Percentiles rank a stretch among this genome's conserved stretches.
phyloP scores from a whole-genome alignment of 2,888 invertebrate species.

The Melipona beecheii region DNA sequence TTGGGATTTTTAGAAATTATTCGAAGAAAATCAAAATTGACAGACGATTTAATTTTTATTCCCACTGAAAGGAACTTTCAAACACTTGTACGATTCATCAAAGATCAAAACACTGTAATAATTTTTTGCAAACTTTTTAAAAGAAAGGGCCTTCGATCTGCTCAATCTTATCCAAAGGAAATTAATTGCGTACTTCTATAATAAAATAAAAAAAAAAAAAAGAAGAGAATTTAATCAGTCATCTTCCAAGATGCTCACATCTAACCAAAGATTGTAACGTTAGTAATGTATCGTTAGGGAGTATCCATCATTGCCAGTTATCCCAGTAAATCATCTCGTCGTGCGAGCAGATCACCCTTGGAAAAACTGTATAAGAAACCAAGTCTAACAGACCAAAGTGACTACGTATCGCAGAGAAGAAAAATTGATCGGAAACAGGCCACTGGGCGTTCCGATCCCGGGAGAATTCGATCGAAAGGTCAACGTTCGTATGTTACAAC shows the following conservation, averaged over 20 bases:
- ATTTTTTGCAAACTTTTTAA: too few species aligned
- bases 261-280: background rate
- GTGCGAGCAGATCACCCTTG: background rate
- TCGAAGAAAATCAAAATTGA: background rate
- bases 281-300: background rate
- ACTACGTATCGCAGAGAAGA: background rate
- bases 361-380: background rate
- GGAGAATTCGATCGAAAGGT: slow-evolving; percentile 27
- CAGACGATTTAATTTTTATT: background rate
- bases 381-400: slow-evolving; percentile 3
- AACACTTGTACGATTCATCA: background rate
- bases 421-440: slow-evolving; percentile 29
- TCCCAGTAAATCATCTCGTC: slow-evolving; percentile 9
- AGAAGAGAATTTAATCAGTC: background rate
- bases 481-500: slow-evolving; percentile 45
- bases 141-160: too few species aligned
- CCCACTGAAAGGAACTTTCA: background rate
- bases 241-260: background rate
- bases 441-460: slow-evolving; percentile 10
- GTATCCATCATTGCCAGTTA: background rate
- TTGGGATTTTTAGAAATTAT: background rate
- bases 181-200: background rate
- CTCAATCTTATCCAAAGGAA: background rate
- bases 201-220: background rate
- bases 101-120: background rate